Conservation (phyloP, 2,113 vertebrate genomes). For the Myrmecobius fasciatus region DNA sequence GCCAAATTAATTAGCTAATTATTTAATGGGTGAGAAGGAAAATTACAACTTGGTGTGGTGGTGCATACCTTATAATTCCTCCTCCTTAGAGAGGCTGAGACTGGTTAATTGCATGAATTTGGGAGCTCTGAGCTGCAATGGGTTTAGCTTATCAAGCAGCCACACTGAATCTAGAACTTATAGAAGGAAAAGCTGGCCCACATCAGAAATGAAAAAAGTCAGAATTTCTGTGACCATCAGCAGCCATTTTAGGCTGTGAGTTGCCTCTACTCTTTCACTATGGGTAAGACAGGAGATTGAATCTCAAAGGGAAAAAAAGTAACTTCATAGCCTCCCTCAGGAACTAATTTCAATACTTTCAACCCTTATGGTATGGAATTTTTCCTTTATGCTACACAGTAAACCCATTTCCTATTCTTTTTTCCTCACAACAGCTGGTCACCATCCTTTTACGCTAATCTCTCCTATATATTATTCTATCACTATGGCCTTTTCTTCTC, state of each 20-base stretch:
- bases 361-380: slow-evolving; percentile 39
- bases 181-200: not conserved
- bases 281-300: not conserved
- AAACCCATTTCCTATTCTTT: slow-evolving; percentile 64
- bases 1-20: too few species aligned
- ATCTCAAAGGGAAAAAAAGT: not conserved
- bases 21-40: not conserved
- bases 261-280: not conserved
- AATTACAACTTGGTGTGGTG: not conserved
- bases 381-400: slow-evolving; percentile 44
- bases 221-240: not conserved
- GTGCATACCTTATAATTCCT: not conserved
- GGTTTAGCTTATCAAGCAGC: not conserved
- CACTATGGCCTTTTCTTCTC: slow-evolving; percentile 68
- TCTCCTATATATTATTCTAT: slow-evolving; percentile 60
- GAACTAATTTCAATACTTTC: not conserved
- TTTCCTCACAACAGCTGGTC: slow-evolving; percentile 72
- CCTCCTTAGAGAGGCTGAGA: not conserved
- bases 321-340: not conserved
- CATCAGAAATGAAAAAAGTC: not conserved
- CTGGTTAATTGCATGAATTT: not conserved
- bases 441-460: slow-evolving; percentile 65
- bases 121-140: not conserved
- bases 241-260: not conserved
- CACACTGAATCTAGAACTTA: not conserved